Percentiles rank a stretch among this genome's conserved stretches.
Conservation (phyloP, 2,113 vertebrate genomes). For the Danionella cerebrum region DNA sequence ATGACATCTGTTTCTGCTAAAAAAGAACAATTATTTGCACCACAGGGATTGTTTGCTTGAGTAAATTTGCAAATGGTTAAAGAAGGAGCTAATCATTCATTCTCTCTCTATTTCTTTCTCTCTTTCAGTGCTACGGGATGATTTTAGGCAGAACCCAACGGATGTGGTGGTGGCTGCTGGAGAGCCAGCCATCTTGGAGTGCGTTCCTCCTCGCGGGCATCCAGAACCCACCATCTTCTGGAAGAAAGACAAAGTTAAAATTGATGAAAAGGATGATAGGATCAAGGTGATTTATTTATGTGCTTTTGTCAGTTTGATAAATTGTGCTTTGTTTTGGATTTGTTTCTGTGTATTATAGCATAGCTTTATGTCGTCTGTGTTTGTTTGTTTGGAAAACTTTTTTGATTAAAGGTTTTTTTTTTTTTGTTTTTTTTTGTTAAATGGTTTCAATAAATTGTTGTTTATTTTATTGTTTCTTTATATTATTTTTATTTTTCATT, state of each 20-base stretch:
- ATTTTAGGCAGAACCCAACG: constrained; percentile 95
- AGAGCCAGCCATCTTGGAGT: constrained; percentile 93
- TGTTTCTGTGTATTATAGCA: too few species aligned
- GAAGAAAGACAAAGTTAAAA: constrained; percentile 94
- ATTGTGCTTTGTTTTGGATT: too few species aligned
- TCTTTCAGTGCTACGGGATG: constrained; percentile 84
- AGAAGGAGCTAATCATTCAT: constrained; percentile 11
- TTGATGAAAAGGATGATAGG: constrained; percentile 90
- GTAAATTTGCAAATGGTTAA: neutral
- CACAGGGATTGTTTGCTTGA: neutral
- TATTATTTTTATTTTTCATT: too few species aligned
- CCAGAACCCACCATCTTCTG: constrained; percentile 96
- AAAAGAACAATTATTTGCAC: constrained; percentile 9
- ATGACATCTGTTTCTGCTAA: constrained; percentile 14
- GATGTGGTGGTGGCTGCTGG: constrained; percentile 94
- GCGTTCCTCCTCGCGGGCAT: constrained; percentile 90
- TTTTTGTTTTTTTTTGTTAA: too few species aligned
- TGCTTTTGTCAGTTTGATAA: too few species aligned
- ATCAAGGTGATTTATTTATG: constrained; percentile 72
- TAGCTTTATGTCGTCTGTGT: too few species aligned
- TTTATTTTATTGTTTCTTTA: too few species aligned
- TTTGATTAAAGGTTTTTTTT: too few species aligned
- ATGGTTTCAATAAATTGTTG: too few species aligned
- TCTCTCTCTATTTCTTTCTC: neutral
- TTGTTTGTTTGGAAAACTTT: too few species aligned